These are phyloP conservation scores for Mesocricetus auratus DNA, from an alignment of 2,113 vertebrate genomes.

Conservation along the genomic window DNA sequence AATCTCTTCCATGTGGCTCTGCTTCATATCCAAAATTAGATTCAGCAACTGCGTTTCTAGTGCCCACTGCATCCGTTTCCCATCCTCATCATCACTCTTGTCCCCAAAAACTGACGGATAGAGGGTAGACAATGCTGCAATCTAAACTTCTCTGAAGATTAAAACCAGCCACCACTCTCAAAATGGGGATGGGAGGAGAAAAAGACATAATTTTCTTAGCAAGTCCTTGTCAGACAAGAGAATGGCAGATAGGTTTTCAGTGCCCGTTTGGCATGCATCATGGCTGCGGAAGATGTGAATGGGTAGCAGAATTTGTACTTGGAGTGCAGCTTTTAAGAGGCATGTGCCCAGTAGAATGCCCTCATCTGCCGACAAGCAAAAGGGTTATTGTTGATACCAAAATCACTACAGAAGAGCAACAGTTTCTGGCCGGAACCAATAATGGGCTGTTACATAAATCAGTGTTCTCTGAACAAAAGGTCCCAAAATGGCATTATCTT, in stretches of 20 bases:
- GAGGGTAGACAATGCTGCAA: not conserved
- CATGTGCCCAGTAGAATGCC: not conserved
- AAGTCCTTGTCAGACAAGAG: not conserved
- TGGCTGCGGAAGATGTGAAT: not conserved
- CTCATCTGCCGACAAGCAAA: not conserved
- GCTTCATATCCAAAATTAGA: constrained; percentile 77
- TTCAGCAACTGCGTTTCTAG: constrained; percentile 30
- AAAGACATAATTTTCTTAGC: not conserved
- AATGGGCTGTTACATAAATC: not conserved
- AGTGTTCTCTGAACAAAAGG: not conserved
- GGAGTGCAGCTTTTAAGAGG: not conserved
- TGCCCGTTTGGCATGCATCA: not conserved
- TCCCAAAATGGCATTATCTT: not conserved
- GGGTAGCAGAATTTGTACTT: not conserved
- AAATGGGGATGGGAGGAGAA: not conserved
- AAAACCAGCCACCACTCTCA: not conserved
- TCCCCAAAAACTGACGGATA: not conserved
- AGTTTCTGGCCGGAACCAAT: not conserved
- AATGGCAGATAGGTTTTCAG: not conserved
- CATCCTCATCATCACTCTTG: not conserved
- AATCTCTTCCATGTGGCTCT: constrained; percentile 70
- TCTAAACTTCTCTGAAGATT: not conserved
- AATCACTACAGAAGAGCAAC: not conserved
- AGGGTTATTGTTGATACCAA: rapidly evolving
- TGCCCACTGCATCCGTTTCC: not conserved